Percentiles rank a stretch among this genome's conserved stretches.
Evolutionary conservation across 2,113 vertebrate species (phyloP).

Genomic region (Rhea americana): DNA sequence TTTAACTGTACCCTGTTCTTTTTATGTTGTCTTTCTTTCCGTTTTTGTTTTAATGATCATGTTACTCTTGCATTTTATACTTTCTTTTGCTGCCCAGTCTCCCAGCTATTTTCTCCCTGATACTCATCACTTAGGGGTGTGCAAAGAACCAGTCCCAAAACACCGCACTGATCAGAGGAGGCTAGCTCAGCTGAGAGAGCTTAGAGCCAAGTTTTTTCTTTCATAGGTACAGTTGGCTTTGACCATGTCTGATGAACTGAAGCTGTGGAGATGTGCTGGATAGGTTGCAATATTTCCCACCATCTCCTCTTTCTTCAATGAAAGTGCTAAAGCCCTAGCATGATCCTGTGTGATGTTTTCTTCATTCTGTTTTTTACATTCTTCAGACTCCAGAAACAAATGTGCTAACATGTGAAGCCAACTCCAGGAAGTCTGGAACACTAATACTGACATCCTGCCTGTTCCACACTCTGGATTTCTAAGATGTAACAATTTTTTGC

Average conservation of each 20-base stretch:
- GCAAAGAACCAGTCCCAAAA: constrained; percentile 79
- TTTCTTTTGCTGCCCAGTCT: constrained; percentile 79
- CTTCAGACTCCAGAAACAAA: constrained; percentile 1
- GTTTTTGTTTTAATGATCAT: constrained; percentile 72
- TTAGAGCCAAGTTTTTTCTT: constrained; percentile 83
- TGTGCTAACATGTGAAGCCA: neutral
- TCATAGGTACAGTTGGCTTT: constrained; percentile 61
- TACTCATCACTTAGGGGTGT: constrained; percentile 82
- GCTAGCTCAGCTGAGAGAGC: constrained; percentile 75
- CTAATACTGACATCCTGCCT: neutral
- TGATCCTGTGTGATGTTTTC: neutral
- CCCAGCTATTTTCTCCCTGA: constrained; percentile 79
- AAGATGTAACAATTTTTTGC: constrained; percentile 27
- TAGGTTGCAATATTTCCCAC: neutral
- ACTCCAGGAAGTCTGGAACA: neutral
- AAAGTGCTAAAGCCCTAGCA: neutral
- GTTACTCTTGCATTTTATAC: constrained; percentile 77
- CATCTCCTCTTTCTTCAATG: neutral
- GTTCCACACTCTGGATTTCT: neutral
- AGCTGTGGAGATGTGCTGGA: neutral
- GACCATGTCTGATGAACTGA: neutral
- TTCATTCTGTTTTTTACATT: neutral
- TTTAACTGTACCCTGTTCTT: constrained; percentile 86
- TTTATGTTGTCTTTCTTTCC: constrained; percentile 84
- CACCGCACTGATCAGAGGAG: constrained; percentile 74